phyloP scores from a whole-genome alignment of 1,140 invertebrate species.

The Camponotus pennsylvanicus region DNA sequence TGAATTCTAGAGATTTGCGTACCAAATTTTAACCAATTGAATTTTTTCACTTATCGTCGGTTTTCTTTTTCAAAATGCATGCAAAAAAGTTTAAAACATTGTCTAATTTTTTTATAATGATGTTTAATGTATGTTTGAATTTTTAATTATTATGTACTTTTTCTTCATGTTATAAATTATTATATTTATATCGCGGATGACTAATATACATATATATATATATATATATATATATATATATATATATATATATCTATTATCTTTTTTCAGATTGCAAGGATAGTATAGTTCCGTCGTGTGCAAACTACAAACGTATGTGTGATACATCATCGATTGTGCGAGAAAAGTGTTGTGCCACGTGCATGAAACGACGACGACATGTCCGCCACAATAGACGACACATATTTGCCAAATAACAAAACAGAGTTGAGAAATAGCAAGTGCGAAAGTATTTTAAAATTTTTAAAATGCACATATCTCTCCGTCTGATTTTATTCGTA shows the following conservation, averaged over 20 bases:
- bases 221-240: too few relatives aligned
- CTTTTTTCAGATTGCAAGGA: slow-evolving; percentile 78
- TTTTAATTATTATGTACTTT: neutral
- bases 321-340: slow-evolving; percentile 77
- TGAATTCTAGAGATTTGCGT: neutral
- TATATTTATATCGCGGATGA: neutral
- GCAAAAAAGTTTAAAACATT: neutral
- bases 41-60: neutral
- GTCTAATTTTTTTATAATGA: neutral
- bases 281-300: slow-evolving; percentile 74
- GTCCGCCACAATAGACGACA: slow-evolving; percentile 78
- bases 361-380: slow-evolving; percentile 78
- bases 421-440: neutral
- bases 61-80: neutral
- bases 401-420: slow-evolving; percentile 61
- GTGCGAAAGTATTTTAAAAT: slow-evolving; percentile 35
- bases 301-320: slow-evolving; percentile 78
- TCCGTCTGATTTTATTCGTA: slow-evolving; percentile 13
- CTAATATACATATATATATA: too few relatives aligned
- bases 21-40: neutral
- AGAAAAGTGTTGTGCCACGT: slow-evolving; percentile 81
- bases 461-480: neutral
- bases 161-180: neutral
- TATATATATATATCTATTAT: neutral
- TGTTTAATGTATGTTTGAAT: neutral